Conservation (phyloP, 2,888 invertebrate genomes). For the Busseola fusca region DNA sequence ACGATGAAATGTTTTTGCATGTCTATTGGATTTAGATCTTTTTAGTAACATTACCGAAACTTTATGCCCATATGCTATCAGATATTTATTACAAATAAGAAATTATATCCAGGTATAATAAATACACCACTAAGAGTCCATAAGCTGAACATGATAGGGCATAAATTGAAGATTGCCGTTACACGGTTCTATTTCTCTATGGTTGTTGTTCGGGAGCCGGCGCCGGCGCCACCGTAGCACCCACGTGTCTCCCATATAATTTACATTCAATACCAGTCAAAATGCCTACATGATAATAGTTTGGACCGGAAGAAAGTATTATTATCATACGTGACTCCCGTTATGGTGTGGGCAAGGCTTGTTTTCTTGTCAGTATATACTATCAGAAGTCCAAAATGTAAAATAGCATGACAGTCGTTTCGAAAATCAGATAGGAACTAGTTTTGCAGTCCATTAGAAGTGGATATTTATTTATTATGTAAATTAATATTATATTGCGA, state of each 20-base stretch:
- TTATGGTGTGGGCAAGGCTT: slow-evolving; percentile 58
- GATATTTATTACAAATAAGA: slow-evolving; percentile 16
- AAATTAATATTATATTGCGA: slow-evolving; percentile 22
- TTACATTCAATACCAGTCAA: slow-evolving; percentile 81
- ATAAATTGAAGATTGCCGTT: slow-evolving; percentile 54
- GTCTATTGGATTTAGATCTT: background rate
- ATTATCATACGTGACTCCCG: slow-evolving; percentile 64
- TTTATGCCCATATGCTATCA: background rate
- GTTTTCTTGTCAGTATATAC: slow-evolving; percentile 47
- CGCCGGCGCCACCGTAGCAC: slow-evolving; percentile 73
- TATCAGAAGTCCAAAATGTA: slow-evolving; percentile 31
- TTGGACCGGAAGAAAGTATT: slow-evolving; percentile 73
- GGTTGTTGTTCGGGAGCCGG: slow-evolving; percentile 56
- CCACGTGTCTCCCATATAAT: slow-evolving; percentile 76
- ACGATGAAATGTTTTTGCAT: slow-evolving; percentile 1
- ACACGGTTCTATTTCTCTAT: slow-evolving; percentile 49
- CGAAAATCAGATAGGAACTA: slow-evolving; percentile 28
- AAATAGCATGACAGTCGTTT: slow-evolving; percentile 31
- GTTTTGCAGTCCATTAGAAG: slow-evolving; percentile 16
- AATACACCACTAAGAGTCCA: slow-evolving; percentile 31
- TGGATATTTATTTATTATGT: slow-evolving; percentile 23
- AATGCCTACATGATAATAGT: slow-evolving; percentile 72
- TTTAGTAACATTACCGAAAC: background rate
- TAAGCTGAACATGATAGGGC: slow-evolving; percentile 49
- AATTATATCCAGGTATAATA: slow-evolving; percentile 22